Evolutionary conservation across 1,140 invertebrate species (phyloP), one percentile per base, ranked within the genome.

Genomic region (Cotesia chilonis): DNA sequence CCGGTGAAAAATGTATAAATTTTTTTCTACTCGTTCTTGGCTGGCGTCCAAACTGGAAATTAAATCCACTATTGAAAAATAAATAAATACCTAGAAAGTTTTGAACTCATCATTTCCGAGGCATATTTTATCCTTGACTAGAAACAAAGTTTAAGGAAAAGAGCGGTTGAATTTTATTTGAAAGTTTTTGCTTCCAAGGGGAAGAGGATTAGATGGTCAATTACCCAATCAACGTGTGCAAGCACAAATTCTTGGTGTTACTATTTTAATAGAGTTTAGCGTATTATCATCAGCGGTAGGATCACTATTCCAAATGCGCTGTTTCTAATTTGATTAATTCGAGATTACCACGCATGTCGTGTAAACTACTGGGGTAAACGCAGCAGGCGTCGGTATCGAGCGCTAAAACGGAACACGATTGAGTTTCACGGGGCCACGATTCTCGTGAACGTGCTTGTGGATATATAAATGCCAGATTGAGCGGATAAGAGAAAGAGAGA

Each of bases 1-100:
- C 70, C 36, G 9, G 5, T 10, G 20, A 36, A 36, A 57, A 12
- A 20, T 17, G 5, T 20, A 20, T 20, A 20, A 35, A 5, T 20
- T 36, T 28, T 10, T 41, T 55, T 28, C 20, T 38, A 38, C n/a
- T n/a, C 7, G 37, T 9, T 37, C n/a, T 70, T 79, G 77, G 77
- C 77, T 0, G 1, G 9, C 12, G 6, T 73, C 76, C 74, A 77
- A 70, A 68, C 10, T 65, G 72, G 37, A 77, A 79, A 79, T 79
- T 75, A 79, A 76, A 77, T 78, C 77, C 5, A 28, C 28, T 28
- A 28, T 28, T 28, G 28, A 3, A 28, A 28, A 28, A 28, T 28
- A 28, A 28, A 28, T 28, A 28, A 28, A 28, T 28, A 28, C 28
- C 1, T 1, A 28, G 28, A 28, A 28, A 28, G 28, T 28, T 28